Base-by-base conservation (phyloP, 2,888 invertebrate genomes). In the Apamea epomidion region DNA sequence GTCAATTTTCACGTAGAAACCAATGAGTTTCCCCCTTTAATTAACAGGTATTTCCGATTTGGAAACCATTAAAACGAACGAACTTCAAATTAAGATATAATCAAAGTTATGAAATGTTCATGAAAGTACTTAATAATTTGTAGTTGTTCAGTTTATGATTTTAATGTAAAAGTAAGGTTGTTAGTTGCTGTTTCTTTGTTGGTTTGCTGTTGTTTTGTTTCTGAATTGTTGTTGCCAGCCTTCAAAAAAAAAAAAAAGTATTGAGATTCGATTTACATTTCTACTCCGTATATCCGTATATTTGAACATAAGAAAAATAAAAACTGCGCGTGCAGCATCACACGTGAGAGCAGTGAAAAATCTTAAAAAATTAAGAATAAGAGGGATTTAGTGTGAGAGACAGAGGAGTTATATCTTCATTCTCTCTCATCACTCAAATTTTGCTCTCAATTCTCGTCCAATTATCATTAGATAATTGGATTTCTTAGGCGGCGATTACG, bases 21-120 rank as follows among this genome's bases (percentile, higher is more conserved):
- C 82, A 85, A 82, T 80, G 87, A 87, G 83, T 87, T 89, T 69
- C 65, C 68, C 74, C 85, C 25, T 77, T 85, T 87, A 87, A 90
- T 91, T 91, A 91, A 89, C 87, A 88, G 90, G 87, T 89, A 89
- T 87, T 90, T 85, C 84, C 76, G 81, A 85, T 87, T 86, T 78
- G 68, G 79, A 79, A 84, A 75, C 85, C 86, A 88, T 90, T 87
- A 89, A 64, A 51, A 77, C 14, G 77, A 64, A 60, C 73, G 62
- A 86, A 87, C 74, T 91, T 83, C n/a, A 85, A 84, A 87, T 88
- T 77, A 81, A 85, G 84, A 88, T 87, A 85, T 85, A 42, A 87
- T 87, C 58, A 84, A 90, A 90, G 83, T 83, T 85, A 78, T 86
- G 78, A 81, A 85, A 86, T 82, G 42, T 81, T 87, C 29, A 69